Base-by-base conservation (phyloP, 2,113 vertebrate genomes). In the Coryphaenoides rupestris region DNA sequence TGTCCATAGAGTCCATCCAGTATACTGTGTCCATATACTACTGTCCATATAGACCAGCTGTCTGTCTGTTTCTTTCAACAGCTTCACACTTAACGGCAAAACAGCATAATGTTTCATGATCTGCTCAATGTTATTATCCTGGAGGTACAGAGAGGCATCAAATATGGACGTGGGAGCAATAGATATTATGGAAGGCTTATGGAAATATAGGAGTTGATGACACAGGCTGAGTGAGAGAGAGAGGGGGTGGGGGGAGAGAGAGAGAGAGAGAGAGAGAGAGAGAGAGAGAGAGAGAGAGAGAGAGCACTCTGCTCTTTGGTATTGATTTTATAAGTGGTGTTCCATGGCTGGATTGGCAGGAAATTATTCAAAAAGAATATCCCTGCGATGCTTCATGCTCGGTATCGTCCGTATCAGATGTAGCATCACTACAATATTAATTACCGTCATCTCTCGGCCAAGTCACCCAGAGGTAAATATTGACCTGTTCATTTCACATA, bases 261-360 rank as follows among this genome's bases (percentile, higher is more conserved):
- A 70, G 55, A 75, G 22, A 59, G 5, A 58, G 19, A 60, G 55
- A 5, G 14, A 64, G 57, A 67, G 63, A 78, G 71, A 57, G 62
- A 67, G 58, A 73, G 50, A 6, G 65, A 73, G 77, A 58, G 24
- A 26, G 4, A 58, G 56, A 58, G 15, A 58, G 55, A 23, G 22
- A 57, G 22, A 57, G 47, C 10, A 19, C 56, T 19, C 23, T 21
- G 4, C 40, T 19, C 56, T 83, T 63, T 4, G 45, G 28, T 73
- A 85, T 82, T 75, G 77, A 79, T 81, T 84, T 78, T 58, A 65
- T 85, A 82, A 85, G 79, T 79, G 79, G 74, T 63, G 73, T 58
- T 75, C 66, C 71, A 55, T 61, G 62, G 68, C 62, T 61, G 70
- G 66, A 73, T 69, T 63, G 58, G 70, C 62, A 69, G 73, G 71